Conservation (phyloP, 1,140 invertebrate genomes). For the Conus betulinus region DNA sequence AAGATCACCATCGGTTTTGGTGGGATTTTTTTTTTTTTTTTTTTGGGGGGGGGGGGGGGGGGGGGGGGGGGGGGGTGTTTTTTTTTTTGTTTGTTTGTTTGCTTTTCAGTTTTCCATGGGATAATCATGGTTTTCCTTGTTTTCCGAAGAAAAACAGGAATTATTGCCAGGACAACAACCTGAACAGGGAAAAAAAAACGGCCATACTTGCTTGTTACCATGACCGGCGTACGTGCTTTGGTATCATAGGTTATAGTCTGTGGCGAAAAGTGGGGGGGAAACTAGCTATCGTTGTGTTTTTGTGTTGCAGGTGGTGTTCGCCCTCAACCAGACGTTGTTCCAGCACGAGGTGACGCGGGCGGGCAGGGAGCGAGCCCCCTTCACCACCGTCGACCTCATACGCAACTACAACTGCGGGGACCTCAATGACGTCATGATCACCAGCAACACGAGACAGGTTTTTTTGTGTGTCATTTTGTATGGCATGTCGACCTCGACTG, state of each 20-base stretch:
- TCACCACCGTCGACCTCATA: constrained; percentile 78
- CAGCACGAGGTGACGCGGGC: constrained; percentile 77
- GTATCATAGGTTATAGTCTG: background rate
- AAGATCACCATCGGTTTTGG: too few relatives aligned
- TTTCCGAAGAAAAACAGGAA: too few relatives aligned
- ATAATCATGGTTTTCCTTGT: too few relatives aligned
- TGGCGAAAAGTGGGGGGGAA: background rate
- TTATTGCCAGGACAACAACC: too few relatives aligned
- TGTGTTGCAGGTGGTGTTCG: constrained; percentile 78
- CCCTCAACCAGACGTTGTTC: constrained; percentile 78
- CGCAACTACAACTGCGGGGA: constrained; percentile 80
- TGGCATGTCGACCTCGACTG: too few relatives aligned
- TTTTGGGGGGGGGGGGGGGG: too few relatives aligned
- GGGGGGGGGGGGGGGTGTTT: too few relatives aligned
- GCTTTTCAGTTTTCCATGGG: too few relatives aligned
- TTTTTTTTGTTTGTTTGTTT: too few relatives aligned
- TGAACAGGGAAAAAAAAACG: too few relatives aligned
- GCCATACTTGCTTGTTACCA: too few relatives aligned
- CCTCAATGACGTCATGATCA: constrained; percentile 78
- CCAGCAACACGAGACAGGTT: constrained; percentile 76
- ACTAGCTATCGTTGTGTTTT: background rate
- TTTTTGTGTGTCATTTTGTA: constrained; percentile 41
- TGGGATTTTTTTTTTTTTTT: too few relatives aligned
- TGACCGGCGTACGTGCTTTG: background rate
- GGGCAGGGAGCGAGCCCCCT: constrained; percentile 65